phyloP scores from a whole-genome alignment of 2,888 invertebrate genomes.

The Cheilosia grossa region DNA sequence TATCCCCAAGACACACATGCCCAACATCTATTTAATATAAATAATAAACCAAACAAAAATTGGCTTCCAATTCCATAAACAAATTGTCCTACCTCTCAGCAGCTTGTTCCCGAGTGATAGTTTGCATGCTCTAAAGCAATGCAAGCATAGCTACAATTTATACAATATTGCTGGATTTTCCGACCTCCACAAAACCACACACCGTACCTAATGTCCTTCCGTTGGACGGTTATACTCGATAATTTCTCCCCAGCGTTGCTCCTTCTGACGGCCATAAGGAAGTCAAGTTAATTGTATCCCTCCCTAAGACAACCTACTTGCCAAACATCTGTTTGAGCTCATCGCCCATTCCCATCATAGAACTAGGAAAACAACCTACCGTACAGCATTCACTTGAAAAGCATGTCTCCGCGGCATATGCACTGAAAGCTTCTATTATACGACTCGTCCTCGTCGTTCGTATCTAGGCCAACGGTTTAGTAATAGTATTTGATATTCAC shows the following conservation, averaged over 20 bases:
- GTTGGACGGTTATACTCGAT: neutral
- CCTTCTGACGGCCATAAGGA: conserved; percentile 37
- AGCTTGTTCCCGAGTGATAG: too few species aligned
- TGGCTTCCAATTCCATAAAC: too few species aligned
- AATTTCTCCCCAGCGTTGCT: neutral
- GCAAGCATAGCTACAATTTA: too few species aligned
- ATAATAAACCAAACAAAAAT: too few species aligned
- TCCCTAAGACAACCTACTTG: conserved; percentile 1
- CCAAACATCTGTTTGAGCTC: conserved; percentile 31
- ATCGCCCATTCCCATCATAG: conserved; percentile 9
- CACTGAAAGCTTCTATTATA: conserved; percentile 15
- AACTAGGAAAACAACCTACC: conserved; percentile 51
- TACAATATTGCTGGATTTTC: neutral
- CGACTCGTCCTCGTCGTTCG: neutral
- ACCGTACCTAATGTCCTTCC: neutral
- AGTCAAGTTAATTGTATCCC: conserved; percentile 48
- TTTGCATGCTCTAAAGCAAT: too few species aligned
- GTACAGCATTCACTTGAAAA: neutral
- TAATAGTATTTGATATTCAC: conserved; percentile 25
- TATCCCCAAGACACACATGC: too few species aligned
- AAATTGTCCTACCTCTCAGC: too few species aligned
- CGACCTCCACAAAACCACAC: neutral
- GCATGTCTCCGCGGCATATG: conserved; percentile 1
- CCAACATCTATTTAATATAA: neutral
- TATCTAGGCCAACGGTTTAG: conserved; percentile 62